Conservation (phyloP, 2,113 vertebrate genomes). For the Pelvicachromis taeniatus region DNA sequence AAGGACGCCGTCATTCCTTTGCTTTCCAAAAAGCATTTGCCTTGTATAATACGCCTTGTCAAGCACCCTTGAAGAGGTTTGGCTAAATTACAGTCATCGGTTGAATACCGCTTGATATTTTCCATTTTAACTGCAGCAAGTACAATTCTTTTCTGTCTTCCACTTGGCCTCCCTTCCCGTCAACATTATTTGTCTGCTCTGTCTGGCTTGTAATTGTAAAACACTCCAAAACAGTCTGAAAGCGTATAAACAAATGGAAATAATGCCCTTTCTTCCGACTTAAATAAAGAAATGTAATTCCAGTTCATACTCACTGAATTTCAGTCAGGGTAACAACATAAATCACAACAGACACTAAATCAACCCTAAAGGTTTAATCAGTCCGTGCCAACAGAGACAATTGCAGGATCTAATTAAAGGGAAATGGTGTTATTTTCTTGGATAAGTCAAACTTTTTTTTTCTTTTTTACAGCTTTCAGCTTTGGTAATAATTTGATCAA, state of each 20-base stretch:
- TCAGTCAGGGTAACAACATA: not conserved
- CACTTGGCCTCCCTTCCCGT: constrained; percentile 46
- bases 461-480: not conserved
- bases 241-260: constrained; percentile 46
- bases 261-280: not conserved
- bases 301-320: not conserved
- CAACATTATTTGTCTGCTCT: constrained; percentile 54
- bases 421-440: not conserved
- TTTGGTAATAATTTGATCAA: not conserved
- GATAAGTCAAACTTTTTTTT: not conserved
- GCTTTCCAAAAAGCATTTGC: constrained; percentile 11
- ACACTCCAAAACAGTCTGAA: constrained; percentile 47
- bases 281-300: constrained; percentile 20
- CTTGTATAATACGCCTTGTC: constrained; percentile 45
- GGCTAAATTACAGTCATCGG: constrained; percentile 59
- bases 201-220: constrained; percentile 58
- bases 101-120: constrained; percentile 58
- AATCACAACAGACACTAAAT: not conserved
- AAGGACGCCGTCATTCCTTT: constrained; percentile 22
- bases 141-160: constrained; percentile 51
- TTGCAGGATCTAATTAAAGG: not conserved
- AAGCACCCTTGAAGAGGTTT: constrained; percentile 46
- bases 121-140: constrained; percentile 36
- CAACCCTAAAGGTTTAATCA: not conserved
- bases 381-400: not conserved